Evolutionary conservation across 2,113 vertebrate genomes (phyloP), one percentile per base, ranked within the genome.

Genomic region (Platichthys flesus): DNA sequence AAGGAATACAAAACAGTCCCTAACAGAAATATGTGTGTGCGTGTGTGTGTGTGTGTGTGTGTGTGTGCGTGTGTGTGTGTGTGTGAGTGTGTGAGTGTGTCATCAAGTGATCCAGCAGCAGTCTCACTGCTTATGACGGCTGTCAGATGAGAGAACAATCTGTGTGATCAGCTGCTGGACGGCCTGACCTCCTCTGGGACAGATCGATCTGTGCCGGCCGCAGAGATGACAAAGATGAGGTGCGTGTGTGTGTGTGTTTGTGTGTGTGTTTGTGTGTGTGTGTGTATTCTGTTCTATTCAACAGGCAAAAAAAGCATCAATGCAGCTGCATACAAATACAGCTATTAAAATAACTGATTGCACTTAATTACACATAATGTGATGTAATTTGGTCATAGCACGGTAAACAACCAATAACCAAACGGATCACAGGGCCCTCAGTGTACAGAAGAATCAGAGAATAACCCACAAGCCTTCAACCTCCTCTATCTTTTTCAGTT

Each of bases 81-180:
- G 45, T 18, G 4, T 13, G 23, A 18, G 71, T 40, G 72, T 73
- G 73, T 72, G 5, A 12, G 63, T 6, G 70, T 47, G 70, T 85
- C 71, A 57, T 81, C 85, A 71, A 55, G 81, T 86, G 82, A 85
- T 86, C n/a, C 81, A 82, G 83, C 58, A 16, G 55, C 20, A 0
- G 52, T 18, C 68, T 81, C 59, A 79, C 67, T 63, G 71, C 51
- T 74, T 57, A 28, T 82, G 83, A 88, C 65, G 59, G 80, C 76
- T 88, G 85, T 88, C 76, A 64, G 78, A 72, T 16, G 21, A 61
- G 10, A 78, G 79, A 69, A 78, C 86, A 79, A 91, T 89, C 80
- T 88, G 76, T 58, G 84, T 81, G 84, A 91, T 91, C 88, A 88
- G 83, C 73, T 15, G 55, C 81, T 14, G 60, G 74, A 71, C 57